A percentile compares a stretch with the other conserved stretches of the same genome.
Conservation (phyloP, 2,888 invertebrate species). For the Glomeris marginata region DNA sequence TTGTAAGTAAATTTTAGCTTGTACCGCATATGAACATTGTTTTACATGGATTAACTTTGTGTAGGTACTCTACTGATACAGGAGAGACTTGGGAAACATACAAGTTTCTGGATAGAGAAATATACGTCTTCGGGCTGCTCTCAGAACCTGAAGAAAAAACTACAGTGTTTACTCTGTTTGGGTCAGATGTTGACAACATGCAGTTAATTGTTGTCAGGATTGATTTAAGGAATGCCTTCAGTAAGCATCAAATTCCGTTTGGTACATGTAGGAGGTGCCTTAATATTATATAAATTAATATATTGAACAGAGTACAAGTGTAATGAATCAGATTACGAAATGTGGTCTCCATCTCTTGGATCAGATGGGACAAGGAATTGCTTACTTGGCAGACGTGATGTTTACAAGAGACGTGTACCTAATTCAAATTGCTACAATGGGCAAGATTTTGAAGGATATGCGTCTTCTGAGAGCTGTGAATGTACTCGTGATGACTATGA, state of each 20-base stretch:
- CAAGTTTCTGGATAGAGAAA: constrained; percentile 49
- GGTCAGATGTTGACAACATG: constrained; percentile 54
- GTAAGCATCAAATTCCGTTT: constrained; percentile 25
- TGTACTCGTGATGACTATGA: constrained; percentile 71
- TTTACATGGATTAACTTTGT: constrained; percentile 4
- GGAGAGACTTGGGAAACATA: constrained; percentile 64
- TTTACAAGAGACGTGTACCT: constrained; percentile 56
- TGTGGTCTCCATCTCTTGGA: constrained; percentile 59
- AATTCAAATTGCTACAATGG: constrained; percentile 71
- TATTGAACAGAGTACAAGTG: constrained; percentile 37
- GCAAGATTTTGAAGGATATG: constrained; percentile 48
- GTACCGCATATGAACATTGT: background rate
- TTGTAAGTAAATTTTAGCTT: constrained; percentile 28
- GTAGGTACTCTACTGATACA: constrained; percentile 64
- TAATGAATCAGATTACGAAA: constrained; percentile 61
- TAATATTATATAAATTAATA: constrained; percentile 9
- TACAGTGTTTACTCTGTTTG: constrained; percentile 80
- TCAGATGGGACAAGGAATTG: constrained; percentile 42
- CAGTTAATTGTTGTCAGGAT: constrained; percentile 76
- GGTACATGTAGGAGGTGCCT: background rate
- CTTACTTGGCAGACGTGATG: constrained; percentile 59
- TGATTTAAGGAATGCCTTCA: constrained; percentile 40
- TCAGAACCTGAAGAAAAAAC: constrained; percentile 90
- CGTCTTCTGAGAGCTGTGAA: constrained; percentile 53
- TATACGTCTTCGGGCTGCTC: constrained; percentile 76